A percentile compares a stretch with the other conserved stretches of the same genome.
Conservation (phyloP, 2,113 vertebrate species). For the Brachypodius melanocephalos region DNA sequence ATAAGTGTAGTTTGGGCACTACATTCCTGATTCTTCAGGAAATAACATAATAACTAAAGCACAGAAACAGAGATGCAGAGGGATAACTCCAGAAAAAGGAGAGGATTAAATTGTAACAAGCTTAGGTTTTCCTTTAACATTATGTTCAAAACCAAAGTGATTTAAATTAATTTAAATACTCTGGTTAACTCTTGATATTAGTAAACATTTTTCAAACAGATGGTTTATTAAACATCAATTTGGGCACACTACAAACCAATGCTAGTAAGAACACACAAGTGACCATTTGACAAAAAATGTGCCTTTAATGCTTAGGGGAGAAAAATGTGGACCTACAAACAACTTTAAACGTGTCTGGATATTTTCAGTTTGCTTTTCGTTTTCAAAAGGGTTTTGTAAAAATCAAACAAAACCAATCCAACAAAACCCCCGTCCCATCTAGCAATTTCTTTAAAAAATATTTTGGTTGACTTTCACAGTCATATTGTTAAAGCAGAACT, state of each 20-base stretch:
- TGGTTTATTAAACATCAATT: not conserved
- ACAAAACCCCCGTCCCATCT: fast-evolving
- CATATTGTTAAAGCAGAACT: not conserved
- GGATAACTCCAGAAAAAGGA: not conserved
- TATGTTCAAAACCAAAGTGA: not conserved
- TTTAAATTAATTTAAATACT: not conserved
- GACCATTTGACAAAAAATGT: not conserved
- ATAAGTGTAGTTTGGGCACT: not conserved
- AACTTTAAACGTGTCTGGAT: not conserved
- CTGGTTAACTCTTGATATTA: not conserved
- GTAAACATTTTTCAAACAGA: not conserved
- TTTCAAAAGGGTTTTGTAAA: not conserved
- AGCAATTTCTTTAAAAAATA: constrained; percentile 1
- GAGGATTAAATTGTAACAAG: not conserved
- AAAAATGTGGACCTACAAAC: not conserved
- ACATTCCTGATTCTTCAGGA: not conserved
- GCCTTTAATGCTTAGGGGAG: not conserved
- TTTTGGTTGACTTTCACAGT: not conserved
- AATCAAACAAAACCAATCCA: not conserved
- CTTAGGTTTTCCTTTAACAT: not conserved
- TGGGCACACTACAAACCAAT: not conserved
- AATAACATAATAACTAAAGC: not conserved
- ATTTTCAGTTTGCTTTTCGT: not conserved
- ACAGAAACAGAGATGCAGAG: not conserved
- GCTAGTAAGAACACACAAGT: not conserved